Evolutionary conservation across 2,888 invertebrate species (phyloP).

Genomic region (Acleris holmiana): DNA sequence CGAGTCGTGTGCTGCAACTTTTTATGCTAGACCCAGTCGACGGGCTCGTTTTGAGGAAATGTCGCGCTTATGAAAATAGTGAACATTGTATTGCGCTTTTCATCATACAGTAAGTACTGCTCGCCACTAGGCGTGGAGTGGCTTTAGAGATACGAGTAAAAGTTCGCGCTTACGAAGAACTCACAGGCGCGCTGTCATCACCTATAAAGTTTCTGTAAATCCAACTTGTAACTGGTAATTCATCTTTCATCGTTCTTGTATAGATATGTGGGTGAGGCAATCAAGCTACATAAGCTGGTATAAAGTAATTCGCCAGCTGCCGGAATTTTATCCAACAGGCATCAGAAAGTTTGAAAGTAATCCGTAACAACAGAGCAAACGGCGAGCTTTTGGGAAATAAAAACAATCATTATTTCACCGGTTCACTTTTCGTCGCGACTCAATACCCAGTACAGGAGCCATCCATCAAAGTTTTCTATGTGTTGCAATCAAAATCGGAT

Average conservation of each 20-base stretch:
- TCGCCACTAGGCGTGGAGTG: slow-evolving; percentile 3
- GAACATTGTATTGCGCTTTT: slow-evolving; percentile 55
- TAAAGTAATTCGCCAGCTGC: slow-evolving; percentile 2
- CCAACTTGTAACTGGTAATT: no score
- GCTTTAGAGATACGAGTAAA: not conserved
- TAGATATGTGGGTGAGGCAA: not conserved
- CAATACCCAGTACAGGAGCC: slow-evolving; percentile 10
- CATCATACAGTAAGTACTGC: slow-evolving; percentile 43
- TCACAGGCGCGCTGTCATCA: not conserved
- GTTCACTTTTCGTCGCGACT: slow-evolving; percentile 13
- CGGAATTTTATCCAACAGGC: slow-evolving; percentile 10
- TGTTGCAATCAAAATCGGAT: slow-evolving; percentile 10
- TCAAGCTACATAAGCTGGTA: slow-evolving; percentile 1
- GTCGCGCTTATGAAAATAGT: slow-evolving; percentile 68
- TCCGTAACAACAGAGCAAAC: slow-evolving; percentile 18
- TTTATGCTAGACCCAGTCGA: slow-evolving; percentile 65
- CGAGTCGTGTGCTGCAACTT: slow-evolving; percentile 63
- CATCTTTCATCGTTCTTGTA: not conserved
- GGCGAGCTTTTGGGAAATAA: slow-evolving; percentile 3
- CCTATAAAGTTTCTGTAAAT: no score
- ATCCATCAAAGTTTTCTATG: slow-evolving; percentile 14
- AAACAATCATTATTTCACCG: slow-evolving; percentile 17
- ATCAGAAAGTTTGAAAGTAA: slow-evolving; percentile 2
- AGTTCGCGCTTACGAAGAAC: not conserved
- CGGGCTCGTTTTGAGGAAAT: slow-evolving; percentile 62